Percentiles rank a stretch among this genome's conserved stretches.
Evolutionary conservation across 2,113 vertebrate genomes (phyloP).

Genomic region (Megaleporinus macrocephalus): DNA sequence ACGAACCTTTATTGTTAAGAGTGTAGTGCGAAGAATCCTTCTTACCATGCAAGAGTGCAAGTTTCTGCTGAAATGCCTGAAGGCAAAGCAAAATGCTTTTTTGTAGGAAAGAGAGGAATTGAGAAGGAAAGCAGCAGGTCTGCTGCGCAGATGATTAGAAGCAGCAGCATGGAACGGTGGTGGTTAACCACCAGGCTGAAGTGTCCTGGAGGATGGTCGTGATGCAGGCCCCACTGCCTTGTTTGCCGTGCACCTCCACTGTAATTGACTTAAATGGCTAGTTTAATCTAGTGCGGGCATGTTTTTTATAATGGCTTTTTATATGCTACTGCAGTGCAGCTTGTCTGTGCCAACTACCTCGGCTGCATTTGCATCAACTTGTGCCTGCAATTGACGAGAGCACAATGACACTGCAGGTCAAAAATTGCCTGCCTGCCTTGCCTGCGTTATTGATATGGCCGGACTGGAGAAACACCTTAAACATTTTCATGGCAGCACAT

Average conservation of each 20-base stretch:
- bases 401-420: slow-evolving; percentile 9
- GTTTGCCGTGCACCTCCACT: neutral
- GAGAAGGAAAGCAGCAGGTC: slow-evolving; percentile 16
- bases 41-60: neutral
- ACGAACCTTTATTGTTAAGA: neutral
- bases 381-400: slow-evolving; percentile 15
- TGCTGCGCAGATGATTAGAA: slow-evolving; percentile 15
- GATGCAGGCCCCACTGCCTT: neutral
- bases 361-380: slow-evolving; percentile 48
- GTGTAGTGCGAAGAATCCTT: neutral
- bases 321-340: slow-evolving; percentile 56
- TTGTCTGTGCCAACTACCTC: slow-evolving; percentile 48
- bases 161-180: neutral
- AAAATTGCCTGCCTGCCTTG: neutral
- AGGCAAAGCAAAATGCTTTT: neutral
- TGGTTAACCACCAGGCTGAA: neutral
- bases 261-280: slow-evolving; percentile 61
- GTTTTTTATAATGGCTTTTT: slow-evolving; percentile 60
- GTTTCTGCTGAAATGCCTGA: neutral
- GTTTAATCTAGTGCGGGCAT: slow-evolving; percentile 54
- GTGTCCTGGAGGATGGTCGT: neutral
- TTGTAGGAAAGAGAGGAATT: neutral
- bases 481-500: neutral
- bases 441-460: slow-evolving; percentile 46
- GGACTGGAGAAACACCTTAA: neutral